Conservation (phyloP, 2,797 vertebrate genomes). For the Psittacula echo region DNA sequence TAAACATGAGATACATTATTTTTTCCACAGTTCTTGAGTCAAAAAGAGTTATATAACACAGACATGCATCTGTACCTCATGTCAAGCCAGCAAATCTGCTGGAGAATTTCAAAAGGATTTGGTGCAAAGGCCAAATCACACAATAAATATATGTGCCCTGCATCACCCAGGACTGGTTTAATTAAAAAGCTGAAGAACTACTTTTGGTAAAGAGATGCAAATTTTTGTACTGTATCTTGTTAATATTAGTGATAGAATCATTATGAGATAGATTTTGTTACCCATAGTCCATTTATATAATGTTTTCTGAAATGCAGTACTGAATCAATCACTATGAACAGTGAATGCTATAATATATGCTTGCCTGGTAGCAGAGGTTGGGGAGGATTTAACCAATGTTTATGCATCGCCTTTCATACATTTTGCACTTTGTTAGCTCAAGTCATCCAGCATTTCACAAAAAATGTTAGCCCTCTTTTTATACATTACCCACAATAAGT, state of each 20-base stretch:
- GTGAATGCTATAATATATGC: neutral
- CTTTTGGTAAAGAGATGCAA: neutral
- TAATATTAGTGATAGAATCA: neutral
- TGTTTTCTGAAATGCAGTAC: neutral
- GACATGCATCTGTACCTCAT: neutral
- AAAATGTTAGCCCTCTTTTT: neutral
- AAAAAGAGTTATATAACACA: neutral
- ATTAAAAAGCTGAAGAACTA: neutral
- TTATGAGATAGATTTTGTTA: neutral
- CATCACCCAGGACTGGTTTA: neutral
- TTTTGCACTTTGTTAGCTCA: constrained; percentile 24
- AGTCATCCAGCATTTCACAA: neutral
- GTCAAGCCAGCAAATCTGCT: neutral
- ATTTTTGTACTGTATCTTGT: neutral
- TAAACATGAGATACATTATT: neutral
- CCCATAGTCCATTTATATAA: neutral
- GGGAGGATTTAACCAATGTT: neutral
- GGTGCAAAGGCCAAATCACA: neutral
- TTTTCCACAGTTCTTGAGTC: neutral
- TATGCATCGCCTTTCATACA: neutral
- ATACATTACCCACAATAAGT: neutral
- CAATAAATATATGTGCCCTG: neutral
- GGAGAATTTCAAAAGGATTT: neutral
- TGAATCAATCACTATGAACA: neutral
- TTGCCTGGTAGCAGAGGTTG: neutral